Conservation (phyloP, 2,797 vertebrate species). For the Rhabdophis nuchalis region DNA sequence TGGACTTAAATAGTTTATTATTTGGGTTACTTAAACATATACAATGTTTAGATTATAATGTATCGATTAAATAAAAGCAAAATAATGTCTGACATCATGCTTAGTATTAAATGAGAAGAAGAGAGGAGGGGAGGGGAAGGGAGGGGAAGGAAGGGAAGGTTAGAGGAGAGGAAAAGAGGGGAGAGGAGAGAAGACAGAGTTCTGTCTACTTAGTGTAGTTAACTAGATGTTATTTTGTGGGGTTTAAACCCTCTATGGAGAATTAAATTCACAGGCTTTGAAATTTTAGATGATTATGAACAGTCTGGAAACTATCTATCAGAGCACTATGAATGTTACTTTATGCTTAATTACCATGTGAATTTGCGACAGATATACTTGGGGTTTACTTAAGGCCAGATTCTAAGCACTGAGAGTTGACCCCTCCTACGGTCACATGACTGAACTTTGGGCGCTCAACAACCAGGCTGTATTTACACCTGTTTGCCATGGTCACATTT, state of each 20-base stretch:
- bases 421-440: background rate
- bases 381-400: background rate
- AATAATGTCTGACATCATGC: background rate
- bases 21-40: background rate
- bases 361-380: background rate
- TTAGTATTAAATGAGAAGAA: background rate
- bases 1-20: background rate
- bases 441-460: background rate
- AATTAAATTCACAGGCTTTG: background rate
- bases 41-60: background rate
- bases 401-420: background rate
- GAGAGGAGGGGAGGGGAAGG: background rate
- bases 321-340: background rate
- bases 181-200: too few relatives aligned
- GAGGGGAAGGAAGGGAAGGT: fast-evolving
- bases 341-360: background rate
- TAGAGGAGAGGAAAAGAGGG: background rate
- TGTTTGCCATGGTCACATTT: background rate
- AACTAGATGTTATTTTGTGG: background rate
- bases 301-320: background rate
- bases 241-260: background rate
- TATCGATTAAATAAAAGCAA: background rate
- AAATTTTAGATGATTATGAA: background rate
- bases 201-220: background rate
- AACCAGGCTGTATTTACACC: background rate